Conservation (phyloP, 2,797 vertebrate genomes). For the Morus bassanus region DNA sequence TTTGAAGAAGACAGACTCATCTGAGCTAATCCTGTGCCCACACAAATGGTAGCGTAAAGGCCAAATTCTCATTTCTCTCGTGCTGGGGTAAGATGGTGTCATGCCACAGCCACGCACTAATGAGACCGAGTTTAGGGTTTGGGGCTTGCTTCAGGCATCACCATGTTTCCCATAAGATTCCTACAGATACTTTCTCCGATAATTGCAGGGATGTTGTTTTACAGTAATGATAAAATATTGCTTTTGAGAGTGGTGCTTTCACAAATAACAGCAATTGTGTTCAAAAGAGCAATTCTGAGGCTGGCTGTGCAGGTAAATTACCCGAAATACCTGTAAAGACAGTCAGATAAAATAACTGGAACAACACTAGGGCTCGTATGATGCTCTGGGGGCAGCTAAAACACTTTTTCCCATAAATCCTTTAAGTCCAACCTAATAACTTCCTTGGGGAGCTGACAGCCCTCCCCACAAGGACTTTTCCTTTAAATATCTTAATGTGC, state of each 20-base stretch:
- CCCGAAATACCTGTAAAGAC: background rate
- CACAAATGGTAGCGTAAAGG: background rate
- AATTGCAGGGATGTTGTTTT: background rate
- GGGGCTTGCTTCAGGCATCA: background rate
- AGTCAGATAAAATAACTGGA: background rate
- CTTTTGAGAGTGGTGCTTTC: background rate
- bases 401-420: background rate
- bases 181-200: background rate
- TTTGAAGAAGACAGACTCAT: background rate
- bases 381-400: background rate
- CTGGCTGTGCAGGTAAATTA: slow-evolving; percentile 7
- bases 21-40: background rate
- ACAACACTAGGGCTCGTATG: background rate
- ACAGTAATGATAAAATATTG: slow-evolving; percentile 2
- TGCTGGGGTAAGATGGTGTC: background rate
- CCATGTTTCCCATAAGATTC: background rate
- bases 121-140: background rate
- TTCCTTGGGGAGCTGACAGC: background rate
- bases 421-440: background rate
- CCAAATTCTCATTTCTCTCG: background rate
- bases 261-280: background rate
- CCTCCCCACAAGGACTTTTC: background rate
- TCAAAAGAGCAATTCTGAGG: background rate
- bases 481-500: background rate
- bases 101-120: background rate